Conservation (phyloP, 2,113 vertebrate species). For the Paratilapia polleni region DNA sequence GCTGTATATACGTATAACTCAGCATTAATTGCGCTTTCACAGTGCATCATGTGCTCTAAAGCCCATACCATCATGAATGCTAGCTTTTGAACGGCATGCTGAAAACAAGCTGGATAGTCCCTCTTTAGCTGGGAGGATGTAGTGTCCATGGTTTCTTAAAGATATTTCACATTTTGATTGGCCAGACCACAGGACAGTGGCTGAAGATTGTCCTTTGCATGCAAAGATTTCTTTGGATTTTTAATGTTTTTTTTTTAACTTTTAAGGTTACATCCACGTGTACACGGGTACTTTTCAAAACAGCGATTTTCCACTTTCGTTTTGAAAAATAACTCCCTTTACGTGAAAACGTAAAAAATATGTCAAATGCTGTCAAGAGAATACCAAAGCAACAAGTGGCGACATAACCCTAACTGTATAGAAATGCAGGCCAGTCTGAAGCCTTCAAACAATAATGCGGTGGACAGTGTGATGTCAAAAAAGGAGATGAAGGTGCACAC, state of each 20-base stretch:
- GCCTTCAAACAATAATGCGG: background rate
- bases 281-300: background rate
- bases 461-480: background rate
- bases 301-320: background rate
- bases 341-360: background rate
- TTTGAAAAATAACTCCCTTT: no score
- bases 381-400: background rate
- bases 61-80: no score
- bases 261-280: background rate
- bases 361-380: background rate
- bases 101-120: no score
- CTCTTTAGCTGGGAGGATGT: no score
- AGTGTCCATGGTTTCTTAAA: background rate
- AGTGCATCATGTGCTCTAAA: no score
- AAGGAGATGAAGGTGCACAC: background rate
- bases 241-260: background rate
- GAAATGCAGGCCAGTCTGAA: background rate
- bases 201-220: background rate
- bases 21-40: no score
- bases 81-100: no score
- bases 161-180: background rate
- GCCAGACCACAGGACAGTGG: background rate
- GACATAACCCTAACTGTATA: background rate
- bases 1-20: no score
- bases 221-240: background rate